Percentiles rank a stretch among this genome's conserved stretches.
These are phyloP conservation scores for Bothrops jararaca DNA, from an alignment of 2,113 vertebrate species.

Conservation along the genomic window DNA sequence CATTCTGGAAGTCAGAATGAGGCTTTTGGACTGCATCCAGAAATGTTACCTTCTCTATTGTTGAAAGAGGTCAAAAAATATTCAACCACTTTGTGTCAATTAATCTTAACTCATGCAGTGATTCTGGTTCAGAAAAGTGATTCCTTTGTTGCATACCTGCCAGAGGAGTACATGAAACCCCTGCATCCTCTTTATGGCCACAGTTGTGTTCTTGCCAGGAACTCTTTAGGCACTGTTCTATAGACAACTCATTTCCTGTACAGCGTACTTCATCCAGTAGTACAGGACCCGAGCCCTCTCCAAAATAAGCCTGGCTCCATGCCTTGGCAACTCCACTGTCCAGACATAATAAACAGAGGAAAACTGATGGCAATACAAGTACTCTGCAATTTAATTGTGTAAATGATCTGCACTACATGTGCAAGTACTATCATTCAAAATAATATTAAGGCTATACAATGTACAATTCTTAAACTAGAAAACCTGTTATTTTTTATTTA, in stretches of 20 bases:
- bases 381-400: not conserved
- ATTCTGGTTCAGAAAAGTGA: not conserved
- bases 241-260: conserved; percentile 90
- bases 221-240: conserved; percentile 90
- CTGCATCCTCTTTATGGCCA: conserved; percentile 91
- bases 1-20: not conserved
- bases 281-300: conserved; percentile 81
- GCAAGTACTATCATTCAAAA: not conserved
- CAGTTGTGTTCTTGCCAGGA: conserved; percentile 93
- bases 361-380: not conserved
- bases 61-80: not conserved
- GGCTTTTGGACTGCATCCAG: not conserved
- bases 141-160: conserved; percentile 71
- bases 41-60: not conserved
- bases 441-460: not conserved
- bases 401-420: not conserved
- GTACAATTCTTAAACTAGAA: not conserved
- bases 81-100: not conserved
- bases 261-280: conserved; percentile 91
- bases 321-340: conserved; percentile 86
- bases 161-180: conserved; percentile 86
- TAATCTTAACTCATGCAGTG: not conserved
- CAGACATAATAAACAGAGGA: conserved; percentile 1
- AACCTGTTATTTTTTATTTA: not conserved
- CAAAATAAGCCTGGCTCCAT: conserved; percentile 83